Conservation (phyloP, 2,888 invertebrate genomes). For the Leuctra nigra region DNA sequence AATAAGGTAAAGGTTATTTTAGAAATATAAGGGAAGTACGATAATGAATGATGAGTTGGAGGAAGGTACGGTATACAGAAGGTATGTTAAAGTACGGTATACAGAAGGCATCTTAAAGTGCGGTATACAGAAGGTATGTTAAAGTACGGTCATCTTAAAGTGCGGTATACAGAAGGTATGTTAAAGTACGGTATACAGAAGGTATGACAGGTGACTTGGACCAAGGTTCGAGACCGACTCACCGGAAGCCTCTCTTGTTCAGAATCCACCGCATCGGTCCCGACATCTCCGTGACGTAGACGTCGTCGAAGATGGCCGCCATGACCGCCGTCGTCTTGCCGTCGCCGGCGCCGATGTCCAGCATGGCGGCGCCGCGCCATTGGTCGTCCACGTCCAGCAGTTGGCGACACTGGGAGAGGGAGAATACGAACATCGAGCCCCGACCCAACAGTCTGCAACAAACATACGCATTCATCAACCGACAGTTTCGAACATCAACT, state of each 20-base stretch:
- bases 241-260: constrained; percentile 68
- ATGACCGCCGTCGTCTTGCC: constrained; percentile 85
- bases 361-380: constrained; percentile 38
- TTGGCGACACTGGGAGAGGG: constrained; percentile 67
- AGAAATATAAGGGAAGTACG: too few species aligned
- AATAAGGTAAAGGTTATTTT: too few species aligned
- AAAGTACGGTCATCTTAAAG: too few species aligned
- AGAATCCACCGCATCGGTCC: constrained; percentile 79
- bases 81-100: too few species aligned
- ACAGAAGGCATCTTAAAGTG: too few species aligned
- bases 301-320: constrained; percentile 61
- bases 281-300: constrained; percentile 90
- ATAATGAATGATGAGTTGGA: too few species aligned
- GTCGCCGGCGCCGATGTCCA: constrained; percentile 95
- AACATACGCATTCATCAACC: too few species aligned
- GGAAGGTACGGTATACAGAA: too few species aligned
- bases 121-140: too few species aligned
- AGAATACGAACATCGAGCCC: constrained; percentile 96
- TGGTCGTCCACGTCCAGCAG: constrained; percentile 46
- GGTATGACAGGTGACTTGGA: not conserved
- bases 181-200: too few species aligned
- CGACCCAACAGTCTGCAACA: constrained; percentile 66
- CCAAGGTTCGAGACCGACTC: constrained; percentile 37
- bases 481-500: too few species aligned
- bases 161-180: too few species aligned